These are phyloP conservation scores for Pica pica DNA, from an alignment of 2,113 vertebrate species.

Conservation along the genomic window DNA sequence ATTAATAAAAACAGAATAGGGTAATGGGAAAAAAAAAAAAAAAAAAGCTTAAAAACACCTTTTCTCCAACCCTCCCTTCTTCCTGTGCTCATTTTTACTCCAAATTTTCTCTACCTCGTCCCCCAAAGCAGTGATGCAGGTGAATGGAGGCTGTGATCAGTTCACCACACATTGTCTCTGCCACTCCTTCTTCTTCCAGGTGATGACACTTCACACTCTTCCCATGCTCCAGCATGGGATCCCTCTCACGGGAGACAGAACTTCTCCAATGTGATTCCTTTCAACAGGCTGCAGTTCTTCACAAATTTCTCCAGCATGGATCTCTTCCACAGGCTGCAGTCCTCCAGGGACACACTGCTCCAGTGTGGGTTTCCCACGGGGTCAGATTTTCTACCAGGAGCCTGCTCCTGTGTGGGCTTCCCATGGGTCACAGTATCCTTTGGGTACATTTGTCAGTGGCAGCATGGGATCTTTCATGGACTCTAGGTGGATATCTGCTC, in stretches of 20 bases:
- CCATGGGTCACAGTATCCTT: not conserved
- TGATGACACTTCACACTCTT: not conserved
- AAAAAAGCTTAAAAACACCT: not conserved
- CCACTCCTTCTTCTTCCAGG: not conserved
- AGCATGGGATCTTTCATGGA: fast-evolving
- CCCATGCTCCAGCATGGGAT: not conserved
- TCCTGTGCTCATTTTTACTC: not conserved
- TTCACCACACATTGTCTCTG: not conserved
- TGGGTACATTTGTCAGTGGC: not conserved
- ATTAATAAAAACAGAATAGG: not conserved
- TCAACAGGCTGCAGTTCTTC: not conserved
- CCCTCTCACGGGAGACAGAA: fast-evolving
- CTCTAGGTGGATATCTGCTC: not conserved
- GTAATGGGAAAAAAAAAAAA: not conserved
- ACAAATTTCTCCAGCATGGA: fast-evolving
- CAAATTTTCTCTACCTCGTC: fast-evolving
- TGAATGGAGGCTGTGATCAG: not conserved
- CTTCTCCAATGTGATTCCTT: not conserved
- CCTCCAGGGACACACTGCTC: not conserved
- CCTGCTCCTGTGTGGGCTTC: not conserved
- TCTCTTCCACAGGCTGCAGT: not conserved
- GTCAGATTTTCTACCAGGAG: not conserved
- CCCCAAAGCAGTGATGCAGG: not conserved
- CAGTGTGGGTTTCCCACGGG: fast-evolving
- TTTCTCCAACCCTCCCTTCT: not conserved